These are phyloP conservation scores for Hemistola chrysoprasaria DNA, from an alignment of 2,888 invertebrate species.

Conservation along the genomic window DNA sequence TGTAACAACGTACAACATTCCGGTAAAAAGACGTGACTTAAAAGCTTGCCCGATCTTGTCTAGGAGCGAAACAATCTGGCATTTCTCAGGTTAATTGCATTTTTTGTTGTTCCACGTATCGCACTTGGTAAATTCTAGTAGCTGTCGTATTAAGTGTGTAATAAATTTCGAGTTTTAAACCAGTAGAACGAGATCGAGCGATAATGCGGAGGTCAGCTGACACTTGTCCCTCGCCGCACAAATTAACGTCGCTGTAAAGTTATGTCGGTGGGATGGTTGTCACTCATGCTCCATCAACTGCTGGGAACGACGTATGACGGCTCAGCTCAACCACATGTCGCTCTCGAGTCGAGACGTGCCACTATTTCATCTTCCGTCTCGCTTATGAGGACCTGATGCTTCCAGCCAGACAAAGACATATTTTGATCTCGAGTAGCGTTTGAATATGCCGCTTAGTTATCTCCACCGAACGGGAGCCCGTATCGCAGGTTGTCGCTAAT, in stretches of 20 bases:
- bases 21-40: slow-evolving; percentile 35
- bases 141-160: slow-evolving; percentile 63
- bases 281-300: slow-evolving; percentile 82
- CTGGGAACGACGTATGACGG: slow-evolving; percentile 75
- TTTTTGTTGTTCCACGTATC: slow-evolving; percentile 43
- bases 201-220: slow-evolving; percentile 61
- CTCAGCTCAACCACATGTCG: slow-evolving; percentile 78
- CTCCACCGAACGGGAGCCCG: slow-evolving; percentile 63
- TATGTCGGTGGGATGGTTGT: slow-evolving; percentile 69
- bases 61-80: slow-evolving; percentile 38
- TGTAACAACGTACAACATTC: slow-evolving; percentile 46
- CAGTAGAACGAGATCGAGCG: slow-evolving; percentile 63
- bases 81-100: slow-evolving; percentile 44
- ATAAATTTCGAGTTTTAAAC: slow-evolving; percentile 66
- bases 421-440: slow-evolving; percentile 54
- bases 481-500: slow-evolving; percentile 77
- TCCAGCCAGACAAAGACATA: slow-evolving; percentile 70
- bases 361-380: slow-evolving; percentile 73
- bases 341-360: slow-evolving; percentile 63
- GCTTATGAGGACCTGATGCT: slow-evolving; percentile 59
- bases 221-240: slow-evolving; percentile 63
- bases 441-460: slow-evolving; percentile 68
- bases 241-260: slow-evolving; percentile 78
- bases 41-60: slow-evolving; percentile 36
- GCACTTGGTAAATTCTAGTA: slow-evolving; percentile 66